Evolutionary conservation across 2,888 invertebrate species (phyloP), one percentile per base, ranked within the genome.

Genomic region (Drosophila emarginata): DNA sequence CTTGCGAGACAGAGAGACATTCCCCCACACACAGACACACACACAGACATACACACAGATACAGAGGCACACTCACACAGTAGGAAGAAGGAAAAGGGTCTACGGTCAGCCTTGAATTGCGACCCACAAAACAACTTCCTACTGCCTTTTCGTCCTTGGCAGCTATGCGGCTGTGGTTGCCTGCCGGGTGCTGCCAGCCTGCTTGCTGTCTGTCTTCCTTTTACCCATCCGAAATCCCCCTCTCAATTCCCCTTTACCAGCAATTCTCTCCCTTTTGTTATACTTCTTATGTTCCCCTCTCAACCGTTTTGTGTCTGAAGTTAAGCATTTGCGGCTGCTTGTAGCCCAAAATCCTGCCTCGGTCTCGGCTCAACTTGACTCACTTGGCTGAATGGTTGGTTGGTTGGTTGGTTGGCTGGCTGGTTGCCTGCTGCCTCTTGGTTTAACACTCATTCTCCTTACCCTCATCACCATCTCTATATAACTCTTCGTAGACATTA

Each of bases 321-420:
- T 78, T 85, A 88, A 87, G 78, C 84, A 89, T 88, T 89, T 82
- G 82, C 88, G 89, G 88, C 87, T 82, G 87, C 80, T 88, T 87
- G 80, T 76, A 78, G 80, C 80, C 74, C 77, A 78, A 83, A 80
- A 80, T 83, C 83, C 74, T 73, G 83, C 69, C 78, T 76, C 45
- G 45, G 45, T 45, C 45, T 45, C 45, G 76, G 66, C 73, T 80
- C 45, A 58, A 61, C 74, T 69, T 62, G 68, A 57, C 54, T 68
- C 54, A 54, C 32, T 32, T 54, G 53, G 53, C 18, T 54, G 53
- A 9, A 74, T 76, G 76, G 67, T 69, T 80, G 61, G 65, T 61
- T 69, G 63, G 62, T 72, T 74, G 75, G 67, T 70, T 80, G 61
- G 45, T 61, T 53, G 53, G 53, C 74, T 74, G 76, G 67, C 69